Conservation (phyloP, 2,113 vertebrate species). For the Pachyramphus minor region DNA sequence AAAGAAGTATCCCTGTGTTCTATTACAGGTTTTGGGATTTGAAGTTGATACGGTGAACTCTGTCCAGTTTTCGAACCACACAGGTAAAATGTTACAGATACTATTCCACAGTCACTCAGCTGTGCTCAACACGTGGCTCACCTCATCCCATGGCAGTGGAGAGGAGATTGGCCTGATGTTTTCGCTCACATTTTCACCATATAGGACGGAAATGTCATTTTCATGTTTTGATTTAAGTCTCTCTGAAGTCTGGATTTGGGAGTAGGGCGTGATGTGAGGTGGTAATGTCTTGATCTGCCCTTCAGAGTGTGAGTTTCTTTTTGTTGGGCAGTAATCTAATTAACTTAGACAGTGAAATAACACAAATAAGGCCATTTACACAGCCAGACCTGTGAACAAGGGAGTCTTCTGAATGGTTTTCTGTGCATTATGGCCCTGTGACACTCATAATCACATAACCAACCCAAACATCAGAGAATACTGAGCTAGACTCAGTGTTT, state of each 20-base stretch:
- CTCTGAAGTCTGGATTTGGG: not conserved
- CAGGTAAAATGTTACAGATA: slow-evolving; percentile 77
- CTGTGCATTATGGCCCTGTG: not conserved
- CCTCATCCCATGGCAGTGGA: not conserved
- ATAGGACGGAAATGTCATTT: not conserved
- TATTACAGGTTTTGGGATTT: slow-evolving; percentile 90
- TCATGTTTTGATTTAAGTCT: not conserved
- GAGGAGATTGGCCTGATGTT: not conserved
- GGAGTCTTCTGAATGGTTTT: not conserved
- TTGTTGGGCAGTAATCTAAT: not conserved
- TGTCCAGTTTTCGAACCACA: slow-evolving; percentile 98
- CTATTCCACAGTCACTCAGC: not conserved
- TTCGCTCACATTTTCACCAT: not conserved
- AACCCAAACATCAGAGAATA: not conserved
- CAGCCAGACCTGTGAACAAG: not conserved
- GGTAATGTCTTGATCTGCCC: not conserved
- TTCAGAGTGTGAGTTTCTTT: not conserved
- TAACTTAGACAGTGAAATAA: not conserved
- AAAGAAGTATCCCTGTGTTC: slow-evolving; percentile 23
- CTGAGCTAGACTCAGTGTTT: not conserved
- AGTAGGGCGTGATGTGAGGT: not conserved
- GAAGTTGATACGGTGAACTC: slow-evolving; percentile 97
- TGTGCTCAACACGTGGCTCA: not conserved
- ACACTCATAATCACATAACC: not conserved
- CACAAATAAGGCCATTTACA: not conserved